These are phyloP conservation scores for Aulostomus chinensis DNA, from an alignment of 2,797 vertebrate genomes.

Conservation along the genomic window DNA sequence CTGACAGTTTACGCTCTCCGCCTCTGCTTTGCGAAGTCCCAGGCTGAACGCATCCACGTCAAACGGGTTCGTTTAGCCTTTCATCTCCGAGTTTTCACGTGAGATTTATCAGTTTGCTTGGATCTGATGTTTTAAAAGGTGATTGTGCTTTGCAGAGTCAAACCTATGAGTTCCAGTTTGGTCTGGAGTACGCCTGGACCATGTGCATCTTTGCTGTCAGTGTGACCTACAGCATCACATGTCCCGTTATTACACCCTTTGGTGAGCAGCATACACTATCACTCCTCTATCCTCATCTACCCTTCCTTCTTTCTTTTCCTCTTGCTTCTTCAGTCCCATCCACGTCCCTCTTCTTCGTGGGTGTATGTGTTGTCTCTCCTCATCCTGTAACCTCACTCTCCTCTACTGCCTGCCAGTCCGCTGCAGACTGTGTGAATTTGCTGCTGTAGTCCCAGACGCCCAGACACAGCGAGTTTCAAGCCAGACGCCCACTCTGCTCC, in stretches of 20 bases:
- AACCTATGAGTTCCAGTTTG: conserved; percentile 95
- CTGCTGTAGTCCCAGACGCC: conserved; percentile 78
- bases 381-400: conserved; percentile 57
- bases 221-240: conserved; percentile 97
- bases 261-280: conserved; percentile 81
- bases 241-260: conserved; percentile 95
- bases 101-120: not conserved
- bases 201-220: conserved; percentile 95
- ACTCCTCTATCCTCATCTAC: conserved; percentile 3
- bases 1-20: conserved; percentile 87
- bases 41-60: conserved; percentile 92
- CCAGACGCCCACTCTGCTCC: conserved; percentile 82
- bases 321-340: conserved; percentile 15
- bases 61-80: conserved; percentile 81
- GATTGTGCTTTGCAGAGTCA: conserved; percentile 81
- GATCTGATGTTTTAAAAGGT: not conserved
- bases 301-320: conserved; percentile 8
- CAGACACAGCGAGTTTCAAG: conserved; percentile 72
- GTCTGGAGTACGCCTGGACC: conserved; percentile 96
- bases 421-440: conserved; percentile 73
- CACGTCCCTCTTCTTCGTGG: conserved; percentile 10
- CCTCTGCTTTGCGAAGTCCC: conserved; percentile 92
- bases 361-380: conserved; percentile 43
- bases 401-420: conserved; percentile 64
- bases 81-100: not conserved